Evolutionary conservation across 2,113 vertebrate species (phyloP), one percentile per base, ranked within the genome.

Genomic region (Stegastes partitus): DNA sequence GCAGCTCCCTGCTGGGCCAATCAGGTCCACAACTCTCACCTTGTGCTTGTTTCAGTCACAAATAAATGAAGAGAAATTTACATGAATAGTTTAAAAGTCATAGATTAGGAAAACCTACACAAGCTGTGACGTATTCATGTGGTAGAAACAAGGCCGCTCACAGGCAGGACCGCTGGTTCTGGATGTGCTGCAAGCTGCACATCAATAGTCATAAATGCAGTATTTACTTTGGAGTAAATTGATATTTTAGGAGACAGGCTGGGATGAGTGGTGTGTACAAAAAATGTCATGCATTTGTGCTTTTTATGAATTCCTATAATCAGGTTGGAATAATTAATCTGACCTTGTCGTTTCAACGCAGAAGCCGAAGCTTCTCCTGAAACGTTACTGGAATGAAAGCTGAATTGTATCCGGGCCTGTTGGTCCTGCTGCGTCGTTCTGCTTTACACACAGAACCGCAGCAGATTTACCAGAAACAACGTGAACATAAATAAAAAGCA

Each of bases 401-500:
- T 69, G 23, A 51, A 25, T 73, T 69, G 9, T 22, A 0, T 39
- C 61, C 58, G 39, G 39, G 18, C 47, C 5, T 39, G 45, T 76
- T 54, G 21, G 22, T 59, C 74, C 55, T 15, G 39, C 42, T 6
- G 0, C 23, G 14, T 47, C 1, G 4, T 37, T 64, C 75, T 51
- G 67, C 49, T 15, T 73, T 58, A 44, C 22, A n/a, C 28, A 57
- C 54, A 56, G 9, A 19, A 25, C 62, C 2, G 21, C 58, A 59
- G 42, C 34, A 68, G 68, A 77, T 61, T 76, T 58, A 79, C 37
- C 44, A 61, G 19, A 70, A 72, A 68, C 49, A 85, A 65, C 53
- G 16, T 70, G 42, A 73, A 58, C 58, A 57, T 56, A 79, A 85
- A 87, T 70, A 69, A 79, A 84, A 34, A 79, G 22, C 76, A 79